These are phyloP conservation scores for Pocillopora damicornis DNA, from an alignment of 64 coral and sea anemone genomes.

Conservation along the genomic window DNA sequence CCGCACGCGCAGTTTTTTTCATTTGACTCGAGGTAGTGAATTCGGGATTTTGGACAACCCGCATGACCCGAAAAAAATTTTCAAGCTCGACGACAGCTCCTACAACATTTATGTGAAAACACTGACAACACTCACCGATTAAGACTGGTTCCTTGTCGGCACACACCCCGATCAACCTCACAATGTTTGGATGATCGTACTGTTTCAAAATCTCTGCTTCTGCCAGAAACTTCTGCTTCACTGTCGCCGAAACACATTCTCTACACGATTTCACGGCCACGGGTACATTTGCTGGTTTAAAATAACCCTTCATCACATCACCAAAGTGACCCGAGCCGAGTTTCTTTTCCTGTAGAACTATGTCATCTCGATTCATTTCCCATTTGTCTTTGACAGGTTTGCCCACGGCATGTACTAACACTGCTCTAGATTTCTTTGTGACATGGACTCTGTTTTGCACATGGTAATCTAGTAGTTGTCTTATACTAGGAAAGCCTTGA, in stretches of 20 bases:
- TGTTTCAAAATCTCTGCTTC: slow-evolving; percentile 98
- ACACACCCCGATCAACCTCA: slow-evolving; percentile 90
- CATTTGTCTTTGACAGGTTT: slow-evolving; percentile 58
- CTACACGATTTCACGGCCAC: slow-evolving; percentile 92
- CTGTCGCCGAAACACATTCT: slow-evolving; percentile 58
- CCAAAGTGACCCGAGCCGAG: slow-evolving; percentile 95
- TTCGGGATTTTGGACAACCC: too few relatives aligned
- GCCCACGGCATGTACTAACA: slow-evolving; percentile 46
- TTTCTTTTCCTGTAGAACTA: slow-evolving; percentile 46
- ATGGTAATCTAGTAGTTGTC: slow-evolving; percentile 78
- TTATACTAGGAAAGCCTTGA: slow-evolving; percentile 70
- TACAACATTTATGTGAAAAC: too few relatives aligned
- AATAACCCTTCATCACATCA: slow-evolving; percentile 86
- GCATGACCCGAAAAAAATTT: background rate
- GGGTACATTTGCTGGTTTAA: slow-evolving; percentile 38
- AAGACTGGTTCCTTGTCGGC: slow-evolving; percentile 90
- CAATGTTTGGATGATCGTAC: slow-evolving; percentile 98
- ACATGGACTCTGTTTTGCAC: slow-evolving; percentile 47
- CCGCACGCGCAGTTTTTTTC: too few relatives aligned
- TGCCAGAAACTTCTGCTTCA: slow-evolving; percentile 87
- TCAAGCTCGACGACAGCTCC: too few relatives aligned
- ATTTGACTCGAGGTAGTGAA: too few relatives aligned
- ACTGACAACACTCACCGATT: slow-evolving; percentile 57
- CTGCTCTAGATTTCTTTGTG: slow-evolving; percentile 79
- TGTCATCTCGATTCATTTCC: slow-evolving; percentile 66